phyloP scores from a whole-genome alignment of 2,113 vertebrate species.

The Entomyzon cyanotis region DNA sequence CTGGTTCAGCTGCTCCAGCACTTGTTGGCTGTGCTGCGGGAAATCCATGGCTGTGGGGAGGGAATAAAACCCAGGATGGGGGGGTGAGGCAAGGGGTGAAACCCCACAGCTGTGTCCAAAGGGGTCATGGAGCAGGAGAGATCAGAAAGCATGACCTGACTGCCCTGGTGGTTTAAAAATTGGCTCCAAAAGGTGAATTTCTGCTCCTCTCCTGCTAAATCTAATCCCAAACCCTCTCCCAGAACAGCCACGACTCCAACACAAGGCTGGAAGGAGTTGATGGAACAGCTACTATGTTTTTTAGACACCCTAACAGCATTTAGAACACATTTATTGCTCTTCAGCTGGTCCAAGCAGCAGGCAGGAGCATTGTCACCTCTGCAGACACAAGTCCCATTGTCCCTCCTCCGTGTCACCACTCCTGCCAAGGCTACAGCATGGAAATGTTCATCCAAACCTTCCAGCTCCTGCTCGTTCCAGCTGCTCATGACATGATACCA shows the following conservation, averaged over 20 bases:
- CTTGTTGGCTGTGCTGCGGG: slow-evolving; percentile 92
- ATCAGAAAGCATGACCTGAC: rapidly evolving
- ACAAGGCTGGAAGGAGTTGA: neutral
- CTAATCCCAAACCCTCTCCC: neutral
- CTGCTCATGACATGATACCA: rapidly evolving
- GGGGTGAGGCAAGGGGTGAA: rapidly evolving
- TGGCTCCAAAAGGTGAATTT: neutral
- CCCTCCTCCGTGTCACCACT: neutral
- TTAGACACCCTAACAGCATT: neutral
- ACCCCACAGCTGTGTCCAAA: rapidly evolving
- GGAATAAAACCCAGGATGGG: neutral
- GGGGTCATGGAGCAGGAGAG: neutral
- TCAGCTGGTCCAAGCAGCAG: rapidly evolving
- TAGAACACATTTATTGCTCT: neutral
- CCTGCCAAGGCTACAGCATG: rapidly evolving
- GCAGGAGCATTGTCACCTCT: neutral
- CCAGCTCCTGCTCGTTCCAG: neutral
- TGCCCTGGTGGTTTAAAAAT: rapidly evolving
- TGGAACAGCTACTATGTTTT: rapidly evolving
- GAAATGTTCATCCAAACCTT: neutral
- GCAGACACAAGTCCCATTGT: rapidly evolving
- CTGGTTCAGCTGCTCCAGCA: slow-evolving; percentile 93
- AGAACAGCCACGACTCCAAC: rapidly evolving
- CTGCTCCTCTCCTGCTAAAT: neutral
- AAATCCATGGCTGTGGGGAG: slow-evolving; percentile 87